Evolutionary conservation across 2,888 invertebrate species (phyloP), one percentile per base, ranked within the genome.

Genomic region (Microctonus aethiopoides): DNA sequence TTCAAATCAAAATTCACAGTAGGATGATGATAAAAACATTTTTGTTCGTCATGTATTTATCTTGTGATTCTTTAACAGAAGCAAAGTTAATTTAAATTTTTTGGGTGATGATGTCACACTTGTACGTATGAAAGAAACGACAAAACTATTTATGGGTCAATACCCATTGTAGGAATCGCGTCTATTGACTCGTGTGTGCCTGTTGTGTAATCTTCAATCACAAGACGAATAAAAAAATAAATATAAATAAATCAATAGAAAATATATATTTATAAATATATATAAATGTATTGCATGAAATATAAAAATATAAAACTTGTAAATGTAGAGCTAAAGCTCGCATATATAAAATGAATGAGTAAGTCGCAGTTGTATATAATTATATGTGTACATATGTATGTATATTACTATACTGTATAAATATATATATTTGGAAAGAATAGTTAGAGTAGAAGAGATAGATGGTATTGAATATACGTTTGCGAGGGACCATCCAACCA

Each of bases 201-300:
- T 7, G 24, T 39, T 61, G 59, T 61, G 22, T 29, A 63, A 63
- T 20, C 51, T 32, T 46, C 32, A n/a, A 26, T 61, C 1, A 16
- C n/a, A 13, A 29, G 11, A 4, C 51, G 24, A 39, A 24, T 24
- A 63, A 11, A 26, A 65, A 67, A 59, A 68, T 52, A 72, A 72
- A 69, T 54, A 76, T 74, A 73, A 74, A 72, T 72, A 74, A 54
- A 36, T n/a, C 67, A 72, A 74, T 69, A 70, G 67, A 56, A 34
- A 69, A 74, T n/a, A n/a, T 39, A 39, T 39, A 72, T 70, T 67
- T 70, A 72, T 68, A 72, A n/a, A 75, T n/a, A n/a, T n/a, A n/a
- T n/a, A 75, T 71, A 70, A 71, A 67, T 64, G 46, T 51, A 66
- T 46, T 46, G 64, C 51, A 46, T 39, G 39, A 26, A 46, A 32